Evolutionary conservation across 2,888 invertebrate species (phyloP).

Genomic region (Eledone cirrhosa): DNA sequence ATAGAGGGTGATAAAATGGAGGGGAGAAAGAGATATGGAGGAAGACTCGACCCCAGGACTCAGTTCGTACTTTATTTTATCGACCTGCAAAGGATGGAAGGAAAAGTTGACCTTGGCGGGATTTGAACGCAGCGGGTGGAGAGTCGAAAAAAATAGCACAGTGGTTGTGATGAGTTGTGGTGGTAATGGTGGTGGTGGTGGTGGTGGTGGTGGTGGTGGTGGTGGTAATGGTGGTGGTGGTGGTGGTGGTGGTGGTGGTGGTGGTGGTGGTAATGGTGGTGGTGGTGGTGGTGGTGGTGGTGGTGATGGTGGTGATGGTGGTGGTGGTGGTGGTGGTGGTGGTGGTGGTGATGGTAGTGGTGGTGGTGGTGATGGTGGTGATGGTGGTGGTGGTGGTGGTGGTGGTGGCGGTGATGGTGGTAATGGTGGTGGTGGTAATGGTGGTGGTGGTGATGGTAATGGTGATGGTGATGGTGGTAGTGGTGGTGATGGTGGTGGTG

Average conservation of each 20-base stretch:
- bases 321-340: not conserved
- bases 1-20: not conserved
- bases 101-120: too few relatives aligned
- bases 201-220: conserved; percentile 16
- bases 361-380: not conserved
- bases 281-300: not conserved
- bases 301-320: not conserved
- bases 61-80: too few relatives aligned
- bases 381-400: conserved; percentile 11
- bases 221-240: conserved; percentile 7
- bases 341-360: conserved; percentile 1
- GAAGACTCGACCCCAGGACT: too few relatives aligned
- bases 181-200: conserved; percentile 3
- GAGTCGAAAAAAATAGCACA: not conserved
- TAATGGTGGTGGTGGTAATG: not conserved
- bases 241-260: not conserved
- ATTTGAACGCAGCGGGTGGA: too few relatives aligned
- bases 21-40: not conserved
- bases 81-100: too few relatives aligned
- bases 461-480: not conserved
- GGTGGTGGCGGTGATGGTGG: not conserved
- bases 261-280: not conserved
- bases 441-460: conserved; percentile 4
- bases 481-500: not conserved
- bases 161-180: conserved; percentile 8